Evolutionary conservation across 2,113 vertebrate species (phyloP).

Genomic region (Piaya cayana): DNA sequence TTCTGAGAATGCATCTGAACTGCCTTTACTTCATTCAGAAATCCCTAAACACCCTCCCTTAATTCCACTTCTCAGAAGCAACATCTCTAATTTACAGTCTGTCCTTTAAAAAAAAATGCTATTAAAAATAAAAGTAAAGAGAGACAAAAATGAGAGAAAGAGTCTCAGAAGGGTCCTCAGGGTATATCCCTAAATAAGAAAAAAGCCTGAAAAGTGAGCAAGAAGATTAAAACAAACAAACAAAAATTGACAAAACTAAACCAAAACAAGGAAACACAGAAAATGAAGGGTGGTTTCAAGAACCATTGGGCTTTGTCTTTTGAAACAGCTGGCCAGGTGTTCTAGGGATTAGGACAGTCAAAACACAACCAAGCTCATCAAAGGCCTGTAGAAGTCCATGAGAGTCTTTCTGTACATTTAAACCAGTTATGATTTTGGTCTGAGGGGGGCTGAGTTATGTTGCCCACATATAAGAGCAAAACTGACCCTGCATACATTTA

Average conservation of each 20-base stretch:
- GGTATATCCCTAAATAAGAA: constrained; percentile 20
- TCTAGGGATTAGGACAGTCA: neutral
- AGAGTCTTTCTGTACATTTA: neutral
- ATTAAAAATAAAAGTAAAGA: constrained; percentile 22
- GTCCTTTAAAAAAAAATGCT: neutral
- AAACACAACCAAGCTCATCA: neutral
- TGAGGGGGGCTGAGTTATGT: neutral
- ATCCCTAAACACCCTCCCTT: neutral
- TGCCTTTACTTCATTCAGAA: neutral
- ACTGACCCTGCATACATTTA: neutral
- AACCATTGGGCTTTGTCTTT: neutral
- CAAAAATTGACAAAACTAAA: neutral
- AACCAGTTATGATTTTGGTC: neutral
- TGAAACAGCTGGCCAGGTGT: neutral
- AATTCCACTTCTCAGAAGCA: constrained; percentile 10
- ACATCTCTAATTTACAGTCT: neutral
- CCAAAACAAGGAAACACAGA: neutral
- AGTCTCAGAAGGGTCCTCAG: constrained; percentile 22
- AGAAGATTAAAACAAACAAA: neutral
- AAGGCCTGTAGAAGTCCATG: neutral
- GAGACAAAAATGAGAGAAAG: neutral
- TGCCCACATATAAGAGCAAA: neutral
- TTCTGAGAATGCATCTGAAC: neutral
- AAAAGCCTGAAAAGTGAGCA: constrained; percentile 46
- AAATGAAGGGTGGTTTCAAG: neutral